Percentiles rank a stretch among this genome's conserved stretches.
phyloP scores from a whole-genome alignment of 64 coral and sea anemone genomes.

The Anthopleura sola region DNA sequence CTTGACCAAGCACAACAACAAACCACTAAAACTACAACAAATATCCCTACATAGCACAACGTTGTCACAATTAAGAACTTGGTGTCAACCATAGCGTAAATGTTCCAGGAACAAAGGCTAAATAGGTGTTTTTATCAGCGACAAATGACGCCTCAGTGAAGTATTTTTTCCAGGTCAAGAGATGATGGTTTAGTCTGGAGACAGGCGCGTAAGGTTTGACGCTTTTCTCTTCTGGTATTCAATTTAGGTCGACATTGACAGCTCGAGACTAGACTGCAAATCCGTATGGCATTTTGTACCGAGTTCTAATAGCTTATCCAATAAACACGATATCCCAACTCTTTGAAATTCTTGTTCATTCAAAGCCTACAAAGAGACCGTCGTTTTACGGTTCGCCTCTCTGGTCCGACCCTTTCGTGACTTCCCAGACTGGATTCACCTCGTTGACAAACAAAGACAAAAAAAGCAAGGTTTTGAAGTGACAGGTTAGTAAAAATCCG shows the following conservation, averaged over 20 bases:
- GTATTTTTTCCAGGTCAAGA: constrained; percentile 8
- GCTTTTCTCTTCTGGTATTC: constrained; percentile 9
- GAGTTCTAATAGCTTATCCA: constrained; percentile 18
- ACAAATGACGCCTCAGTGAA: not conserved
- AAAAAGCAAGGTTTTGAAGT: not conserved
- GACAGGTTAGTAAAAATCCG: not conserved
- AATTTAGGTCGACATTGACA: not conserved
- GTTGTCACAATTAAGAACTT: constrained; percentile 81
- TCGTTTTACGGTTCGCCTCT: not conserved
- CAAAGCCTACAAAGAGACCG: constrained; percentile 16
- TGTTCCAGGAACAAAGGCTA: constrained; percentile 10
- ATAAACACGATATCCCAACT: constrained; percentile 1
- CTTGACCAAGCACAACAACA: constrained; percentile 84
- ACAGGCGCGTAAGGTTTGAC: not conserved
- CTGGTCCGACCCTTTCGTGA: not conserved
- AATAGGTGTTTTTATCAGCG: not conserved
- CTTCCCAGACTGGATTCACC: not conserved
- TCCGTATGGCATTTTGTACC: not conserved
- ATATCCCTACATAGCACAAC: constrained; percentile 74
- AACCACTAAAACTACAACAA: constrained; percentile 67
- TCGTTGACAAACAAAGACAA: constrained; percentile 7
- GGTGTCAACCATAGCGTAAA: constrained; percentile 54
- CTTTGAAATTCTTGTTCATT: constrained; percentile 14
- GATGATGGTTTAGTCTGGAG: not conserved
- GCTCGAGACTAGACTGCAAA: not conserved